Percentiles rank a stretch among this genome's conserved stretches.
Conservation (phyloP, 2,888 invertebrate genomes). For the Dicranocentrus wangi region DNA sequence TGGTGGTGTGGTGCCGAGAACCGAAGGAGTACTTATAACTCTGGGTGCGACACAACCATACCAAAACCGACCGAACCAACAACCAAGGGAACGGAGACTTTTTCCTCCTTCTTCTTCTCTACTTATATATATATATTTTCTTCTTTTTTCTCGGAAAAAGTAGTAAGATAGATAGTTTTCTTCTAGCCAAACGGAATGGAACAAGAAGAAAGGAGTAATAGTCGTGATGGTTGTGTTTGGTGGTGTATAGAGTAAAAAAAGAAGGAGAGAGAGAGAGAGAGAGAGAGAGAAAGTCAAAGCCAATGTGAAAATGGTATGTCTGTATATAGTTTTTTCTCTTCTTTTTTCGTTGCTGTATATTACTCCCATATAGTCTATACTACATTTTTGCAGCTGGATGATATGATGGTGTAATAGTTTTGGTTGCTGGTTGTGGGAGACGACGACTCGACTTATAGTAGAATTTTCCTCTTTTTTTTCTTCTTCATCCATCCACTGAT, state of each 20-base stretch:
- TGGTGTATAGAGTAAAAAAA: too few species aligned
- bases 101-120: too few species aligned
- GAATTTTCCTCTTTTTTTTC: conserved; percentile 29
- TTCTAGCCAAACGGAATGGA: too few species aligned
- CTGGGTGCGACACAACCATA: neutral
- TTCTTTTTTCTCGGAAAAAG: neutral
- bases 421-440: conserved; percentile 12
- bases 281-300: neutral
- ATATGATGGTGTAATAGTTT: too few species aligned
- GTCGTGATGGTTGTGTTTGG: too few species aligned
- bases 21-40: too few species aligned
- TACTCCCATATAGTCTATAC: too few species aligned
- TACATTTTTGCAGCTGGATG: neutral
- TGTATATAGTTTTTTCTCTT: neutral
- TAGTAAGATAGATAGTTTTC: neutral
- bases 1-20: too few species aligned
- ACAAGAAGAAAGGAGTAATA: too few species aligned
- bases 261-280: neutral
- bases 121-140: too few species aligned
- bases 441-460: neutral
- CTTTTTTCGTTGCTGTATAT: neutral
- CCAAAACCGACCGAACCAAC: neutral
- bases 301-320: neutral
- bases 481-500: conserved; percentile 24
- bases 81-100: neutral